A percentile compares a stretch with the other conserved stretches of the same genome.
Conservation (phyloP, 2,113 vertebrate genomes). For the Excalfactoria chinensis region DNA sequence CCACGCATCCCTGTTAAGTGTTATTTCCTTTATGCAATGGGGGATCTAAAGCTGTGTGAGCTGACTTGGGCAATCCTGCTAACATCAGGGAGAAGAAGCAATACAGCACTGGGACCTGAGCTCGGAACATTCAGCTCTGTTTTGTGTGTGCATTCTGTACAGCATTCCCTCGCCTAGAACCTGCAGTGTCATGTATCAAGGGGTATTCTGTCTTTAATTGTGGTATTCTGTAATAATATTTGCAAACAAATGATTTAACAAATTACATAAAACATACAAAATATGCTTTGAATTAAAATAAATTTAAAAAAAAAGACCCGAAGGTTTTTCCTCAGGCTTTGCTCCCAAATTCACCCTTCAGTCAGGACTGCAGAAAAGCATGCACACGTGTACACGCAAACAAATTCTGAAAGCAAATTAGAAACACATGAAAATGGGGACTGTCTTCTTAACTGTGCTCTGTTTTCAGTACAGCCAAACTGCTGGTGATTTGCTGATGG, state of each 20-base stretch:
- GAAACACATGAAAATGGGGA: slow-evolving; percentile 50
- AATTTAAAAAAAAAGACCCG: background rate
- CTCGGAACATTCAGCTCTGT: background rate
- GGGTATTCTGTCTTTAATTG: background rate
- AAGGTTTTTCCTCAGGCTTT: slow-evolving; percentile 30
- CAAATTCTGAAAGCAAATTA: slow-evolving; percentile 50
- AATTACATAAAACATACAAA: slow-evolving; percentile 25
- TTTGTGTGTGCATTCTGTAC: background rate
- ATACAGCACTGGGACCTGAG: background rate
- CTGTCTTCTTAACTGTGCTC: slow-evolving; percentile 2
- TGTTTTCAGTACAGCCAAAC: background rate
- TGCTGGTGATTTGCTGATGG: background rate
- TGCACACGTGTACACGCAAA: background rate
- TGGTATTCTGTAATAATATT: background rate
- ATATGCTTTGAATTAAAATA: slow-evolving; percentile 11
- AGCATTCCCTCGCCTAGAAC: background rate
- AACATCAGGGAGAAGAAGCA: background rate
- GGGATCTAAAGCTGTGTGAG: slow-evolving; percentile 8
- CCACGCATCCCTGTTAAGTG: background rate
- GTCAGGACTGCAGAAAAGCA: slow-evolving; percentile 22
- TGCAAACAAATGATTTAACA: slow-evolving; percentile 28
- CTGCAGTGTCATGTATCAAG: background rate
- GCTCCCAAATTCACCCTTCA: slow-evolving; percentile 40
- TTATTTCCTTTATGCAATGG: background rate
- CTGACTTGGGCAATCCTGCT: background rate